Evolutionary conservation across 2,113 vertebrate species (phyloP).

Genomic region (Polypterus senegalus): DNA sequence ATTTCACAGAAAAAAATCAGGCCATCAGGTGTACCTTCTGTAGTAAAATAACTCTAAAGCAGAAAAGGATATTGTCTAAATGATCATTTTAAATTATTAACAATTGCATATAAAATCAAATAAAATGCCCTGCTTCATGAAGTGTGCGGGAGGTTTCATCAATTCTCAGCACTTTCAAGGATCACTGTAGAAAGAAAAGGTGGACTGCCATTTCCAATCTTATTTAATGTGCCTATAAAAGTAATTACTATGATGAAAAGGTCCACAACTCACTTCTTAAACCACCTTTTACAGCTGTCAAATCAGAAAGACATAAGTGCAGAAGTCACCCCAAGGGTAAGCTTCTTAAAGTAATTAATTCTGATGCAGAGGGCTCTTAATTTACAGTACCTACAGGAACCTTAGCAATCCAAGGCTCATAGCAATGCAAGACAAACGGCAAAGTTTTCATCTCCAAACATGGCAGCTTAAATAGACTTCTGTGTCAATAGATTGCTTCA

Average conservation of each 20-base stretch:
- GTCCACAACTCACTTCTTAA: slow-evolving; percentile 16
- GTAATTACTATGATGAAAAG: slow-evolving; percentile 32
- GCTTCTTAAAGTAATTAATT: slow-evolving; percentile 35
- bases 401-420: slow-evolving; percentile 12
- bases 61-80: too few species aligned
- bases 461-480: slow-evolving; percentile 26
- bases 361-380: slow-evolving; percentile 31
- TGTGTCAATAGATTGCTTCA: slow-evolving; percentile 49
- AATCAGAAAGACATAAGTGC: slow-evolving; percentile 25
- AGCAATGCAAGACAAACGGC: slow-evolving; percentile 4
- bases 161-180: too few species aligned
- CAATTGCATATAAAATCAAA: too few species aligned
- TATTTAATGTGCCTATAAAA: slow-evolving; percentile 12
- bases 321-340: slow-evolving; percentile 20
- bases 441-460: slow-evolving; percentile 5
- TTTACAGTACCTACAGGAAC: slow-evolving; percentile 31
- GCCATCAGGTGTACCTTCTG: too few species aligned
- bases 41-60: too few species aligned
- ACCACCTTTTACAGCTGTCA: slow-evolving; percentile 33
- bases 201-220: too few species aligned
- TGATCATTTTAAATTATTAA: too few species aligned
- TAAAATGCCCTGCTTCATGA: too few species aligned
- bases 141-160: too few species aligned
- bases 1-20: too few species aligned
- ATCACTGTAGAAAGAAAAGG: too few species aligned